Conservation (phyloP, 2,888 invertebrate genomes). For the Phlogophora meticulosa region DNA sequence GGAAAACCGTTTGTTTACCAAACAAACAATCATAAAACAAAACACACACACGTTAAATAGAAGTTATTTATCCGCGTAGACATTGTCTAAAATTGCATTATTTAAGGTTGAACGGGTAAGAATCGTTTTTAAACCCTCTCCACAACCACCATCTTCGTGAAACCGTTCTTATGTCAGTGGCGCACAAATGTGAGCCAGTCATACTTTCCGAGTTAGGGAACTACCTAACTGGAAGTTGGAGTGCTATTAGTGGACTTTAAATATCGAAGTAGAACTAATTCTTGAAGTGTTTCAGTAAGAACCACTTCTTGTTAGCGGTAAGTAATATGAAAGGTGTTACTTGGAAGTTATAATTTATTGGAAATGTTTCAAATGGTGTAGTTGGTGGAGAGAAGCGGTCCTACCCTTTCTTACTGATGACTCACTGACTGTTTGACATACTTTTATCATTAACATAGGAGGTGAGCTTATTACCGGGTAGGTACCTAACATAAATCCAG, state of each 20-base stretch:
- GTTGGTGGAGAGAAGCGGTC: background rate
- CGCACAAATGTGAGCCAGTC: constrained; percentile 44
- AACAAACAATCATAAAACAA: background rate
- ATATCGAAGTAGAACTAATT: constrained; percentile 56
- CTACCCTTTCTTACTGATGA: background rate
- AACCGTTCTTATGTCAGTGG: constrained; percentile 39
- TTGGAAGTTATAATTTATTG: constrained; percentile 23
- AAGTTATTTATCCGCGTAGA: too few relatives aligned
- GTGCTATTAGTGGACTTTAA: constrained; percentile 59
- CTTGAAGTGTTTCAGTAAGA: constrained; percentile 43
- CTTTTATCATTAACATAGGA: too few relatives aligned
- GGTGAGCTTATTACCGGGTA: too few relatives aligned
- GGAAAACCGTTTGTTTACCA: background rate
- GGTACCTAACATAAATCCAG: too few relatives aligned
- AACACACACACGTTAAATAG: too few relatives aligned
- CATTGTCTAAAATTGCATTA: too few relatives aligned
- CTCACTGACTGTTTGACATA: too few relatives aligned
- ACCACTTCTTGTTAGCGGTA: constrained; percentile 22
- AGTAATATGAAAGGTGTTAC: constrained; percentile 40
- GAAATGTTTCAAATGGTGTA: constrained; percentile 8
- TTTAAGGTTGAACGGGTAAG: too few relatives aligned
- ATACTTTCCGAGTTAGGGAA: constrained; percentile 61
- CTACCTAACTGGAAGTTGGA: constrained; percentile 57
- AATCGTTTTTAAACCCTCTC: too few relatives aligned
- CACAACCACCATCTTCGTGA: background rate